Conservation (phyloP, 2,797 vertebrate species). For the Phrynocephalus vlangalii region DNA sequence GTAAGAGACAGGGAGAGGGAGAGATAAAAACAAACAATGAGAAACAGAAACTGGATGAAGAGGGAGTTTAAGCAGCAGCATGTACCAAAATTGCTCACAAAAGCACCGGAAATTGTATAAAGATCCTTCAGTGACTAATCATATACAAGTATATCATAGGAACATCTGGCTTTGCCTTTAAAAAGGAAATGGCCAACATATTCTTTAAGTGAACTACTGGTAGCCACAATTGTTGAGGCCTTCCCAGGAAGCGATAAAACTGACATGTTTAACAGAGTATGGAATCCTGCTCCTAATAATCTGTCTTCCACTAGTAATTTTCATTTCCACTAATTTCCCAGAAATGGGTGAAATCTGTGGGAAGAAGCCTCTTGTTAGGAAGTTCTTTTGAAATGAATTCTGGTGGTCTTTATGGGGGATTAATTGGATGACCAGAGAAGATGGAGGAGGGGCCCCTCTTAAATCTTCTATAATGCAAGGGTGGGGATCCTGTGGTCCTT, state of each 20-base stretch:
- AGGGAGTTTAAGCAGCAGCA: background rate
- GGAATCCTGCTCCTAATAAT: background rate
- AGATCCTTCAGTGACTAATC: conserved; percentile 8
- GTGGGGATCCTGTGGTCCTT: background rate
- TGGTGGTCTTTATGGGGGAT: background rate
- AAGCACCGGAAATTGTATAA: background rate
- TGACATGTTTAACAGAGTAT: background rate
- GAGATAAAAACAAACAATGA: background rate
- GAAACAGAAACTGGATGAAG: background rate
- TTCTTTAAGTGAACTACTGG: background rate
- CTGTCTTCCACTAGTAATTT: background rate
- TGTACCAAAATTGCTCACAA: background rate
- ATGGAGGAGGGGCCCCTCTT: background rate
- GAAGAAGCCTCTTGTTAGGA: background rate
- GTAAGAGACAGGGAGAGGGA: background rate
- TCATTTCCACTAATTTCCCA: background rate
- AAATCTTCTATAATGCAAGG: background rate
- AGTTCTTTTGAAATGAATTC: background rate
- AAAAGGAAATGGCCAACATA: background rate
- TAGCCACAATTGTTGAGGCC: background rate
- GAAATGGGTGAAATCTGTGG: background rate
- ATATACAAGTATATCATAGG: background rate
- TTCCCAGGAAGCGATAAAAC: background rate
- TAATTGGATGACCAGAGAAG: background rate
- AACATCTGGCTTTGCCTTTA: conserved; percentile 13